A percentile compares a stretch with the other conserved stretches of the same genome.
Conservation (phyloP, 2,888 invertebrate species). For the Dendrolimus pini region DNA sequence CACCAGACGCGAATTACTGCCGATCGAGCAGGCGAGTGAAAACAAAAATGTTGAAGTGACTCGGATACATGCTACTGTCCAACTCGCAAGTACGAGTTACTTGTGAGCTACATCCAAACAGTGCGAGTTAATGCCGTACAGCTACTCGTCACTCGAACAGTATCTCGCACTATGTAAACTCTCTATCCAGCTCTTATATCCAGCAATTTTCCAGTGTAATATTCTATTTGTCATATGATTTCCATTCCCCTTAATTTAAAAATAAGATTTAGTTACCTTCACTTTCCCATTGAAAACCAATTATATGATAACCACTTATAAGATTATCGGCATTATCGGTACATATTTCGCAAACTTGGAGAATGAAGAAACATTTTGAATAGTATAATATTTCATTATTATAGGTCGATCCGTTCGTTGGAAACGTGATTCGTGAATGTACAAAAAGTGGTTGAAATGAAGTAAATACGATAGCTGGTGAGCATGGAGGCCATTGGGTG, state of each 20-base stretch:
- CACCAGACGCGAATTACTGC: constrained; percentile 17
- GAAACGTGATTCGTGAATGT: constrained; percentile 26
- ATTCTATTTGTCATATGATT: no score
- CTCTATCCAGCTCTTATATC: no score
- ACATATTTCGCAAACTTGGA: no score
- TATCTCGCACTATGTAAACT: no score
- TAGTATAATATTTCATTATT: neutral
- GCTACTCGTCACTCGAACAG: no score
- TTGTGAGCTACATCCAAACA: constrained; percentile 10
- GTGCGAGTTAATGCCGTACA: constrained; percentile 1
- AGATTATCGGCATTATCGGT: no score
- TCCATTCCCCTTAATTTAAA: no score
- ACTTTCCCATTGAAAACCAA: no score
- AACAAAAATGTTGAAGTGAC: constrained; percentile 11
- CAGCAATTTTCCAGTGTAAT: no score
- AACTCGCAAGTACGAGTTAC: constrained; percentile 16
- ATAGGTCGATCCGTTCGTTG: constrained; percentile 1
- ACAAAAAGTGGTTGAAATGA: constrained; percentile 39
- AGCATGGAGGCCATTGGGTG: constrained; percentile 33
- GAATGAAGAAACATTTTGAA: neutral
- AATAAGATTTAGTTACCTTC: no score
- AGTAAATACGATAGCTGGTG: constrained; percentile 18
- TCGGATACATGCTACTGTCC: constrained; percentile 13
- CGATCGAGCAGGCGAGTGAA: constrained; percentile 12
- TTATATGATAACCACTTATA: no score